Conservation (phyloP, 1,140 invertebrate genomes). For the Cydia splendana region DNA sequence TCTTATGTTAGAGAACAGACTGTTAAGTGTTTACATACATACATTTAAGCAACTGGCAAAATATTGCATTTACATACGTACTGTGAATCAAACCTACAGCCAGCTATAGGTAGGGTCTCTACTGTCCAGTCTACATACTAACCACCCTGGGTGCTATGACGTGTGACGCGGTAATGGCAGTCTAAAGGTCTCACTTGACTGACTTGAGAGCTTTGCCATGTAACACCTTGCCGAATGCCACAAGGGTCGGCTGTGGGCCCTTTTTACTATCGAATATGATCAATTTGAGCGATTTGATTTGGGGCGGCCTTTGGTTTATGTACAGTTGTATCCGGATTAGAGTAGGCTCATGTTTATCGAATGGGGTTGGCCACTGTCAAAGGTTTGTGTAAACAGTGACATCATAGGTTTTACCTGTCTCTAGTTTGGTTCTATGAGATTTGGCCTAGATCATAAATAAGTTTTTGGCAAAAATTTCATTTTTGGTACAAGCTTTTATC, state of each 20-base stretch:
- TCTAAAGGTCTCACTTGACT: conserved; percentile 66
- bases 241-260: conserved; percentile 43
- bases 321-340: neutral
- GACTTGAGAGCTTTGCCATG: conserved; percentile 72
- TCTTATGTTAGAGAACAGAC: too few species aligned
- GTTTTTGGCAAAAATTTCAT: too few species aligned
- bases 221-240: conserved; percentile 50
- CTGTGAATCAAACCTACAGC: neutral
- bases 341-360: neutral
- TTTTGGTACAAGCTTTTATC: too few species aligned
- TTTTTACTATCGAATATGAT: conserved; percentile 42
- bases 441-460: too few species aligned
- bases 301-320: neutral
- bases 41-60: too few species aligned
- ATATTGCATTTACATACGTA: too few species aligned
- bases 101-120: neutral
- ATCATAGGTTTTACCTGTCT: too few species aligned
- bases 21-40: too few species aligned
- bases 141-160: conserved; percentile 29
- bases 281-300: neutral
- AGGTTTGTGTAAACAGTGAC: neutral
- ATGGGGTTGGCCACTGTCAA: neutral
- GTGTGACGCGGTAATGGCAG: conserved; percentile 72
- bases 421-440: too few species aligned
- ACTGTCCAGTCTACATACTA: conserved; percentile 43